Evolutionary conservation across 2,888 invertebrate species (phyloP), one percentile per base, ranked within the genome.

Genomic region (Agrotis clavis): DNA sequence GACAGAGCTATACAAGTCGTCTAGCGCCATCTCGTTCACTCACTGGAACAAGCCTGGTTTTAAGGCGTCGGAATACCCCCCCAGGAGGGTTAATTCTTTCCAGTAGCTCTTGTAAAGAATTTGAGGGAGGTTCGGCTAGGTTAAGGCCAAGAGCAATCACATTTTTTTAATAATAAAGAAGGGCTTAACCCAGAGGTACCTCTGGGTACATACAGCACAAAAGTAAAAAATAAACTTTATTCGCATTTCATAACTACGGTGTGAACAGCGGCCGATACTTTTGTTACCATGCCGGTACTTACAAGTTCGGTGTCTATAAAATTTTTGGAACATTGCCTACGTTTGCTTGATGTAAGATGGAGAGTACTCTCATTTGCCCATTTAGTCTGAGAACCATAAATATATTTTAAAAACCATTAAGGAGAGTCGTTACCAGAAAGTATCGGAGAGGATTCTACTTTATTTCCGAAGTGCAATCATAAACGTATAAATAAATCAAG

Each of bases 251-350:
- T 41, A 41, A 11, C 41, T 41, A 41, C 80, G 83, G 87, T 87
- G 86, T 87, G 30, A 81, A 25, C n/a, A 54, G 63, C 71, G 54
- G 56, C 76, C 71, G 21, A 50, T 74, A 80, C 64, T 69, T 81
- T 79, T 81, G 71, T 79, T 81, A 72, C 79, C 57, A 76, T 60
- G 72, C 51, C 60, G 61, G 78, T 79, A 80, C 79, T 71, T 70
- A 83, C 56, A 79, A 82, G 64, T 76, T 75, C 54, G 80, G 73
- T 72, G 75, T 81, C 80, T 85, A 80, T 79, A 81, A 80, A 71
- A 72, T 84, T 85, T 86, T 87, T 88, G 88, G 88, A 88, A 86
- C 85, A 82, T 75, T 88, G 88, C 88, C 88, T 86, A 82, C 76
- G 63, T 72, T 81, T 82, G 67, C 74, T 71, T 82, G 83, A 72